Conservation (phyloP, 1,140 invertebrate species). For the Atta colombica region DNA sequence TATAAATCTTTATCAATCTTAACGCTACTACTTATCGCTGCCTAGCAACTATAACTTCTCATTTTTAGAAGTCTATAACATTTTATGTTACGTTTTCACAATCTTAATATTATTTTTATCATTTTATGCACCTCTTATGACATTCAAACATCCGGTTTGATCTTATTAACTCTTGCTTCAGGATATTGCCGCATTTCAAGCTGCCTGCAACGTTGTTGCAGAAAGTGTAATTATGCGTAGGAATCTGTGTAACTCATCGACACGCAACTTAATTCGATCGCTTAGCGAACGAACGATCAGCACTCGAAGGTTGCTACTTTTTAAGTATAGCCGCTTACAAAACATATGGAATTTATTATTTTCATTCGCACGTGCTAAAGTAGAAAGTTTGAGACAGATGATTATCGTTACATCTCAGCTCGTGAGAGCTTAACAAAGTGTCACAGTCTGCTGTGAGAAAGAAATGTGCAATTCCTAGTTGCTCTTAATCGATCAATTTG, state of each 20-base stretch:
- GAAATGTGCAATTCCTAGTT: constrained; percentile 10
- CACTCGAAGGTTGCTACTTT: constrained; percentile 10
- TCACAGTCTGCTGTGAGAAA: neutral
- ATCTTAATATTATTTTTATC: neutral
- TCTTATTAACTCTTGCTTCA: neutral
- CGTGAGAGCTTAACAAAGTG: constrained; percentile 18
- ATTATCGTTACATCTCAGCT: constrained; percentile 1
- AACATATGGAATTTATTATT: constrained; percentile 13
- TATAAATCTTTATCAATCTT: too few species aligned
- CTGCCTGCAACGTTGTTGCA: neutral
- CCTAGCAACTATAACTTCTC: too few species aligned
- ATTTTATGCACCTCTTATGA: neutral
- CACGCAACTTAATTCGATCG: constrained; percentile 22
- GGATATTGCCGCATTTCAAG: constrained; percentile 2
- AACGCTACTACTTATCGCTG: too few species aligned
- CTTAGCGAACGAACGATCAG: neutral
- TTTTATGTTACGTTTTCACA: too few species aligned
- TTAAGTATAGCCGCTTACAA: constrained; percentile 19
- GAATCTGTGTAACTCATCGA: constrained; percentile 12
- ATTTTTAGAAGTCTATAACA: too few species aligned
- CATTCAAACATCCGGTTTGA: constrained; percentile 1
- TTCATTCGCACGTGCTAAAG: constrained; percentile 6
- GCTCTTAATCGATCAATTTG: neutral
- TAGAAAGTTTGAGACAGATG: constrained; percentile 29
- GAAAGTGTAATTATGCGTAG: constrained; percentile 15